Conservation (phyloP, 1,140 invertebrate genomes). For the Caerostris extrusa region DNA sequence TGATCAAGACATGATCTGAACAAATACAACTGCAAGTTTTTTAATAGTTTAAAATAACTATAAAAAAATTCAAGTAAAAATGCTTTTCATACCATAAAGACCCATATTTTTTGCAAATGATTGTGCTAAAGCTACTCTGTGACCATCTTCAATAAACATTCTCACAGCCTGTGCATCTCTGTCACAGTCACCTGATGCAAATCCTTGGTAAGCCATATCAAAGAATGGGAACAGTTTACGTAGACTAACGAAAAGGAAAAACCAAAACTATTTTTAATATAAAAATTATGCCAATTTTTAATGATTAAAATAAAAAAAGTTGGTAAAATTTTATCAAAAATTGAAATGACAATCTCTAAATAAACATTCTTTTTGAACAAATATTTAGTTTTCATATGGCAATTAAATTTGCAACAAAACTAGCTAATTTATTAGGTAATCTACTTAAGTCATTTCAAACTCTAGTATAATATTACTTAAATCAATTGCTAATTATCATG, state of each 20-base stretch:
- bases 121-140: conserved; percentile 94
- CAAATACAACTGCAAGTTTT: no score
- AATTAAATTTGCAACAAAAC: background rate
- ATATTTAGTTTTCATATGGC: no score
- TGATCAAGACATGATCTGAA: background rate
- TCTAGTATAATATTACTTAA: background rate
- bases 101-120: conserved; percentile 99
- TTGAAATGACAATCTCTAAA: no score
- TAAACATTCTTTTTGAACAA: no score
- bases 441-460: background rate
- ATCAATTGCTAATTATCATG: background rate
- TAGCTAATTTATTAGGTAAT: background rate
- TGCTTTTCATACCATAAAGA: conserved; percentile 86
- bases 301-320: no score
- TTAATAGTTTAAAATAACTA: background rate
- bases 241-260: conserved; percentile 79
- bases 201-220: conserved; percentile 99
- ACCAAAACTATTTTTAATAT: no score
- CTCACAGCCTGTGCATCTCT: conserved; percentile 95
- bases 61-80: background rate
- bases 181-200: conserved; percentile 91
- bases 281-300: no score
- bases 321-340: no score
- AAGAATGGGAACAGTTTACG: conserved; percentile 97
- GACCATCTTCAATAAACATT: conserved; percentile 95